A percentile compares a stretch with the other conserved stretches of the same genome.
These are phyloP conservation scores for Pandion haliaetus DNA, from an alignment of 2,113 vertebrate genomes.

Conservation along the genomic window DNA sequence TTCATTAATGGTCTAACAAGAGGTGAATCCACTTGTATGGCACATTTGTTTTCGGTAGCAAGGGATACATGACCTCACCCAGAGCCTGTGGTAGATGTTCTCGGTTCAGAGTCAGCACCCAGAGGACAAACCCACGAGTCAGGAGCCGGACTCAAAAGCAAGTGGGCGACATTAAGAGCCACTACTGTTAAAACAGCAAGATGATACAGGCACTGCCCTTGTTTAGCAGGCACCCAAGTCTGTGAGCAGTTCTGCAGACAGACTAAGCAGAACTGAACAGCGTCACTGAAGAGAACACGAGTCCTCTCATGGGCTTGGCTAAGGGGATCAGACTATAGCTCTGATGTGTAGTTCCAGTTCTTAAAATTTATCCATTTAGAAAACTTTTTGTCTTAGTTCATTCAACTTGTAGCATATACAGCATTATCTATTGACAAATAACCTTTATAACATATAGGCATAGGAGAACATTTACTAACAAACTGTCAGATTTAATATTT, in stretches of 20 bases:
- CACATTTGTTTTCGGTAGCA: not conserved
- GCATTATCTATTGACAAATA: not conserved
- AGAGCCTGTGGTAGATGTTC: not conserved
- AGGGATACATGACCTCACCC: not conserved
- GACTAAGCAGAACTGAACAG: not conserved
- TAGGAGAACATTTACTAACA: not conserved
- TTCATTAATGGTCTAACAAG: not conserved
- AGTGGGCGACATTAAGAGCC: not conserved
- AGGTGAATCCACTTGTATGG: not conserved
- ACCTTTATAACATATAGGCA: not conserved
- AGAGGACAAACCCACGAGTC: not conserved
- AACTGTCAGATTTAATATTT: not conserved
- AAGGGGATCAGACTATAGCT: not conserved
- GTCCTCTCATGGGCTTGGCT: not conserved
- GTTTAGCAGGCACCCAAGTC: not conserved
- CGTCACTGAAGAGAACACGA: not conserved
- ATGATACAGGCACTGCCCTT: rapidly evolving
- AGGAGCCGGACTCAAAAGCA: not conserved
- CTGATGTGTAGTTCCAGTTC: not conserved
- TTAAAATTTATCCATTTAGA: not conserved
- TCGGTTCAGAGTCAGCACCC: not conserved
- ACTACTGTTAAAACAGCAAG: not conserved
- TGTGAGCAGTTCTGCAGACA: not conserved
- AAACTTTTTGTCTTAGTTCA: not conserved
- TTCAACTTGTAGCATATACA: not conserved